Base-by-base conservation (phyloP, 1,140 invertebrate species). In the Nomia melanderi region DNA sequence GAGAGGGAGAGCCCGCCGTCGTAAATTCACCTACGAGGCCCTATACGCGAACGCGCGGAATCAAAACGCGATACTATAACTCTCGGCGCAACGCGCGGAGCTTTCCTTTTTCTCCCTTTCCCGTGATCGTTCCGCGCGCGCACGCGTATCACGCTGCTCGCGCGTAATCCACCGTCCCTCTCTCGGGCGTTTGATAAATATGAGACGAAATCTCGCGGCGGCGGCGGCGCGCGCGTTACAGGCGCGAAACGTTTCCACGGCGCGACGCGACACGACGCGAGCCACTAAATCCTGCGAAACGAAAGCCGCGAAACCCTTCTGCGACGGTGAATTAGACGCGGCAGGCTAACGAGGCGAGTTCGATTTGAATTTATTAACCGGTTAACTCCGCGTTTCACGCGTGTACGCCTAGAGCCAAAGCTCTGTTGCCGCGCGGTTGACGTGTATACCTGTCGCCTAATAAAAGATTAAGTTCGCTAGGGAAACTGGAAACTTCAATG, bases 51-150 rank as follows among this genome's bases (percentile, higher is more conserved):
- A 76, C 73, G 54, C 57, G 73, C 57, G 57, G 73, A 76, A 76
- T 76, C 67, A 76, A 76, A 69, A 76, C 62, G 27, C 62, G 71
- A 74, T 74, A 69, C 73, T 76, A 76, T 76, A 76, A 76, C 73
- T 76, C 41, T 41, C 66, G 23, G 6, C 25, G 14, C 2, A 7
- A 11, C 25, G 14, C 2, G 11, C 12, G 14, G 63, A 20, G 36
- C 20, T 62, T 36, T 60, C 11, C 17, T 17, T 67, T 14, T 9
- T 41, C 5, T 27, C n/a, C 9, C 54, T 14, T 17, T 29, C 56
- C 11, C 7, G 5, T 25, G 2, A 56, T 56, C 33, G 5, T 23
- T n/a, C 56, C 14, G 25, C 39, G 27, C 23, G 1, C 63, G n/a
- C n/a, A n/a, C n/a, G n/a, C n/a, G n/a, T n/a, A n/a, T n/a, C n/a